Base-by-base conservation (phyloP, 2,797 vertebrate genomes). In the Lutra lutra region DNA sequence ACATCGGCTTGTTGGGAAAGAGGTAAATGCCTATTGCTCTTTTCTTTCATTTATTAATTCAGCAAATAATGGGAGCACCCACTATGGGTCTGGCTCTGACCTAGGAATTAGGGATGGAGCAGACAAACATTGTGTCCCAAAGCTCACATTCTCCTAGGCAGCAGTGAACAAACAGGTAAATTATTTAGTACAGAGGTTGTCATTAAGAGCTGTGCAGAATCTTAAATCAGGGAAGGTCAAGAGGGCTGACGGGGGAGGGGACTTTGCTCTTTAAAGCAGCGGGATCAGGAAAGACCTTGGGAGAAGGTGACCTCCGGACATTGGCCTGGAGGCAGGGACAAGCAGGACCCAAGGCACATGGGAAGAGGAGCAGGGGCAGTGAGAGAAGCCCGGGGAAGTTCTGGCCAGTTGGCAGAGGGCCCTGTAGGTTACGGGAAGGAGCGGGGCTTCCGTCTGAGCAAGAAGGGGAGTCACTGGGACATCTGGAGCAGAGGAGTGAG, bases 11-110 rank as follows among this genome's bases (percentile, higher is more conserved):
- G 43, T 43, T 17, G 79, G 43, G 25, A 88, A 94, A 48, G 15
- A 18, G 15, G 25, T 14, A 90, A 87, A 85, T 8, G 2, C 66
- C 62, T 72, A 14, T 10, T 18, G 25, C 35, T 20, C 40, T 66
- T 95, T 87, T 72, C 68, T 58, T 95, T 68, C 70, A 56, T 64
- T 89, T 70, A 64, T 90, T 32, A 89, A 73, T 7, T 70, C 23
- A 54, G 58, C 51, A 84, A 38, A 60, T 83, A 58, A 64, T 4
- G 27, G 68, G 75, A 51, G 32, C 21, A 60, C 29, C 56, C 70
- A 62, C 78, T 70, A 11, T 1, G 29, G 38, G 3, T 54, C 77
- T 60, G 6, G 27, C 40, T 32, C 54, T 48, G 23, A 78, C 48
- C 11, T 66, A 75, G 70, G 68, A 72, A 68, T 40, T 46, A 14